Base-by-base conservation (phyloP, 2,888 invertebrate species). In the Coremacera marginata region DNA sequence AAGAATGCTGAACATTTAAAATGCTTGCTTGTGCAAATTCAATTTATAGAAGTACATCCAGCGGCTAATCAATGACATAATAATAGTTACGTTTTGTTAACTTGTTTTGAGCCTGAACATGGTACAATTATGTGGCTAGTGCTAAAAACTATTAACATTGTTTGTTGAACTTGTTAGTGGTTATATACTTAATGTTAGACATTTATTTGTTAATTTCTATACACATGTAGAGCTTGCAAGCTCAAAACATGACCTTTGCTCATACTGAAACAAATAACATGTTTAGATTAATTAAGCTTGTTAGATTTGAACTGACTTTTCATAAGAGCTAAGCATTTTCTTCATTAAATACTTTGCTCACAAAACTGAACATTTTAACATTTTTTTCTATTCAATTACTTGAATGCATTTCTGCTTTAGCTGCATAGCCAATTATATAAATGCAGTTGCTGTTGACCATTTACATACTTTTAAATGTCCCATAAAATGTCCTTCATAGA, bases 391-490 rank as follows among this genome's bases (percentile, higher is more conserved):
- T 11, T 14, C 49, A 5, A 49, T 49, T 52, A 34, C 19, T 27
- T 70, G 14, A 34, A 14, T 49, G 22, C 51, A 22, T 72, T 73
- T 60, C 31, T 8, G 8, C 70, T 71, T 25, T 22, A 44, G 14
- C 44, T 44, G 14, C 44, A 7, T 44, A 62, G 74, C 55, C 70
- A 73, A 62, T 74, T 79, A 70, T 71, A 49, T 62, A 77, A 80
- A 76, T 78, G 76, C 78, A 86, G 86, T 44, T 44, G 44, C 85
- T 86, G 84, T 85, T 87, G 87, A 85, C 87, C 86, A 85, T 87
- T 87, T 87, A 84, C 86, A 86, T 87, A 84, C 84, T 86, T 87
- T 86, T 84, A 79, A 83, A 80, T 79, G 82, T 71, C 71, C 68
- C 67, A 79, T 80, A 80, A 80, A 79, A 80, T 80, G 79, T 70